Evolutionary conservation across 2,888 invertebrate genomes (phyloP), one percentile per base, ranked within the genome.

Genomic region (Caenorhabditis zanzibari): DNA sequence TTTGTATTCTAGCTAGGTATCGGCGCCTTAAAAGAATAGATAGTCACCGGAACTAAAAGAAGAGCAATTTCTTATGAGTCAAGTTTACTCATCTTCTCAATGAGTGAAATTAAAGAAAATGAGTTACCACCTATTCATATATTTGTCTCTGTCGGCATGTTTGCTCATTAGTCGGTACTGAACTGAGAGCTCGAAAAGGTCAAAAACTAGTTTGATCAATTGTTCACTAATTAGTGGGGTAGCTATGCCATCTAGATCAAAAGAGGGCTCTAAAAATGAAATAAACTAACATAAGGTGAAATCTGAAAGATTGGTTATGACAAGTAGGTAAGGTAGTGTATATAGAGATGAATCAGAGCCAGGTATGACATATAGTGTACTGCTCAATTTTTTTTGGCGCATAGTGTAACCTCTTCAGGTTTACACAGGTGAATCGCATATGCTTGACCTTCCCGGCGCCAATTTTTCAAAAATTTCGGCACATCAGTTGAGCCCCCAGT

Each of bases 101-200:
- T 38, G 24, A 49, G 10, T 52, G 9, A 32, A 14, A 54, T 12
- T 26, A 52, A 52, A 58, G 35, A 75, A 22, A 52, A 68, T 69
- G 52, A 61, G 77, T 69, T 69, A n/a, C 76, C 61, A 61, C 66
- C 68, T 19, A 6, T 32, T 26, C 47, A 32, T 64, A 28, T 66
- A 22, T 63, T 59, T 59, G 49, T 38, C 10, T 26, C 28, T 6
- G 16, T 16, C 63, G 38, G 16, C 49, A 44, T 77, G 69, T 69
- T 77, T 77, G 69, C 69, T 77, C 54, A 77, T 77, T 77, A 63
- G 76, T 38, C 76, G 68, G 59, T 24, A 41, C 19, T n/a, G 41
- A 64, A 35, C 38, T 74, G 38, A 26, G 44, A 28, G 38, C 68
- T 44, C 24, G 10, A 49, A 61, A 68, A 69, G 76, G 75, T 66